These are phyloP conservation scores for Nephrotoma guestfalica DNA, from an alignment of 2,888 invertebrate species.

Conservation along the genomic window DNA sequence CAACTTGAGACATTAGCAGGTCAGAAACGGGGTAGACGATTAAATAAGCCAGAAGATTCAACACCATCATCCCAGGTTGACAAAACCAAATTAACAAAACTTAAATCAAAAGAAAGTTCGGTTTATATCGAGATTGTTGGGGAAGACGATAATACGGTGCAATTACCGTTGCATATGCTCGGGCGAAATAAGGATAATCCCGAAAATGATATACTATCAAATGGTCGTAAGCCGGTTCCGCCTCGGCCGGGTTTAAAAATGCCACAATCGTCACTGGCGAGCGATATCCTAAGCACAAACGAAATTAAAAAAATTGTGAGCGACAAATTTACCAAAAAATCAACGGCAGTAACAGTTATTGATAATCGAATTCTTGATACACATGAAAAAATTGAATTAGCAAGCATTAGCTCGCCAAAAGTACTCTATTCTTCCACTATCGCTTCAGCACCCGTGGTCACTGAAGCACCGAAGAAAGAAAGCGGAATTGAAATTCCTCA, in stretches of 20 bases:
- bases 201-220: not conserved
- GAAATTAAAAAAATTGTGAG: not conserved
- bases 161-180: not conserved
- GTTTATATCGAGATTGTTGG: not conserved
- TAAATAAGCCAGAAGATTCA: not conserved
- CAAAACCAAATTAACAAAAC: not conserved
- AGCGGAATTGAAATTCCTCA: slow-evolving; percentile 4
- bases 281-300: not conserved
- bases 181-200: slow-evolving; percentile 1
- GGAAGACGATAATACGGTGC: not conserved
- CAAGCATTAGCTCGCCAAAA: not conserved
- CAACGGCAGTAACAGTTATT: not conserved
- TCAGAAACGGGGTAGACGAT: not conserved
- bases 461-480: not conserved
- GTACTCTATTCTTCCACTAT: not conserved
- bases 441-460: not conserved
- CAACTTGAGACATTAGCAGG: not conserved
- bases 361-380: not conserved
- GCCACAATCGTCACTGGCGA: not conserved
- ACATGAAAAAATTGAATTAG: not conserved
- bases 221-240: not conserved
- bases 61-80: not conserved
- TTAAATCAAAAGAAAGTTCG: not conserved
- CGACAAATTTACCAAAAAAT: not conserved
- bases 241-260: not conserved